Evolutionary conservation across 2,113 vertebrate species (phyloP), one percentile per base, ranked within the genome.

Genomic region (Indicator maculatus): DNA sequence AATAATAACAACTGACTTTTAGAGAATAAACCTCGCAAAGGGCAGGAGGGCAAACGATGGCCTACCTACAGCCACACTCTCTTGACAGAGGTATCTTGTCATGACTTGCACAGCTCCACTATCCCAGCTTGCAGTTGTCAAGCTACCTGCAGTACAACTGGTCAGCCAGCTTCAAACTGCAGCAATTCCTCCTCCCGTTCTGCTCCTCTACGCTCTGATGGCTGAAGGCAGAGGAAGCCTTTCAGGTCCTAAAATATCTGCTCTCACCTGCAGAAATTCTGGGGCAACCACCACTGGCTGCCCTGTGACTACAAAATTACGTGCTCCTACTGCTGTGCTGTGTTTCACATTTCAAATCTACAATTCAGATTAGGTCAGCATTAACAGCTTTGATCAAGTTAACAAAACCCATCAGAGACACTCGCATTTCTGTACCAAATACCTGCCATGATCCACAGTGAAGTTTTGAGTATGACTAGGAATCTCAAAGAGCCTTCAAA

Each of bases 311-410:
- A 70, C 16, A 59, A 69, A 87, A 88, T 10, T 0, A 86, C 9
- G 56, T 31, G 64, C 91, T 88, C 72, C 41, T 71, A 12, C 20
- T 38, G 56, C 67, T 73, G 23, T 53, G 75, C 55, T 88, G 8
- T 56, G 60, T 86, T 83, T 94, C 79, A 45, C 39, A 71, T 88
- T 74, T 74, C 90, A 59, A 59, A 94, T 94, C 82, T 91, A 41
- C 93, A 94, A 80, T 93, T 95, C 88, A 76, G 82, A 95, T 93
- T 36, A 89, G 72, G 56, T 60, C 45, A 89, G 66, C 74, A 76
- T 7, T 16, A 24, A 23, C 52, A 88, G 7, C 52, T 90, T 90
- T 71, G 56, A 91, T 95, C 67, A 80, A 55, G 60, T 80, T 88
- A 91, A 83, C 50, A 86, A 76, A 93, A 83, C 11, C 85, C 45